A percentile compares a stretch with the other conserved stretches of the same genome.
Evolutionary conservation across 2,888 invertebrate genomes (phyloP).

Genomic region (Melanotus villosus): DNA sequence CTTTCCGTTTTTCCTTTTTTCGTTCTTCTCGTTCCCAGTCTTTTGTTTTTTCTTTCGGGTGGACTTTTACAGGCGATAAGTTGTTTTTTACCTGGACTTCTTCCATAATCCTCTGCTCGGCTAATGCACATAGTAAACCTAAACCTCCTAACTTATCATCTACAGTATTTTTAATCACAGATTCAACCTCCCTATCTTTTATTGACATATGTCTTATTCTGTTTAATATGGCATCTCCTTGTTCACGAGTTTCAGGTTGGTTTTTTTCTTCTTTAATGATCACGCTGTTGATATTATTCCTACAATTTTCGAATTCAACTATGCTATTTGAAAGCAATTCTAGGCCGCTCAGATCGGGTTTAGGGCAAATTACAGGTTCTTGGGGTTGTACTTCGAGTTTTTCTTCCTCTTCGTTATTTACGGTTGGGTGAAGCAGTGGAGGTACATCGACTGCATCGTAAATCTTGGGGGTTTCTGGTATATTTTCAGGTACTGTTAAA

Average conservation of each 20-base stretch:
- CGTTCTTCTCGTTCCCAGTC: slow-evolving; percentile 54
- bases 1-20: slow-evolving; percentile 69
- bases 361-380: slow-evolving; percentile 35
- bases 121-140: slow-evolving; percentile 85
- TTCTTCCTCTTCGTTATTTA: neutral
- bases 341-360: slow-evolving; percentile 84
- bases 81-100: slow-evolving; percentile 72
- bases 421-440: neutral
- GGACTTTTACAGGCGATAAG: slow-evolving; percentile 15
- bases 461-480: slow-evolving; percentile 39
- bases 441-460: neutral
- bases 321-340: slow-evolving; percentile 89
- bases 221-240: slow-evolving; percentile 57
- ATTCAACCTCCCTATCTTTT: slow-evolving; percentile 67
- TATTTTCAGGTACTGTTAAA: slow-evolving; percentile 48
- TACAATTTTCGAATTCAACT: slow-evolving; percentile 79
- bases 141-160: slow-evolving; percentile 75
- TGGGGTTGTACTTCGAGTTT: neutral
- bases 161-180: slow-evolving; percentile 66
- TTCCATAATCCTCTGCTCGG: slow-evolving; percentile 87
- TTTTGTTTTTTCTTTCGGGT: slow-evolving; percentile 49
- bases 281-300: slow-evolving; percentile 55
- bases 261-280: slow-evolving; percentile 54
- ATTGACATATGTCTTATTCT: slow-evolving; percentile 64
- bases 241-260: slow-evolving; percentile 24